phyloP scores from a whole-genome alignment of 2,113 vertebrate genomes.

The Heterotilapia buettikoferi region DNA sequence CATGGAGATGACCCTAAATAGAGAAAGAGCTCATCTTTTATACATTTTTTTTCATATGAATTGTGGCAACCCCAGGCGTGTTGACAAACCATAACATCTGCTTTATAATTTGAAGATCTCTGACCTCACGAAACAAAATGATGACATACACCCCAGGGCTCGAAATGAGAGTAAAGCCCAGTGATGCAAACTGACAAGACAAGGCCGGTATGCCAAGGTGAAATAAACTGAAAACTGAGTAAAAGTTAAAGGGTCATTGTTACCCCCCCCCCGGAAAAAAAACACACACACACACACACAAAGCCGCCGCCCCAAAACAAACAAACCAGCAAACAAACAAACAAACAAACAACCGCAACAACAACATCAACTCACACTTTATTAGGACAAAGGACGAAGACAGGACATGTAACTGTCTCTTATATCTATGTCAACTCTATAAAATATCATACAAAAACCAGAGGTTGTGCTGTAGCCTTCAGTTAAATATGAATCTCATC shows the following conservation, averaged over 20 bases:
- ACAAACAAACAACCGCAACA: too few species aligned
- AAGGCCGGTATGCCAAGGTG: neutral
- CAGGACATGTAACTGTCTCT: neutral
- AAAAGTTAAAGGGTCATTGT: neutral
- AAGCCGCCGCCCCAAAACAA: neutral
- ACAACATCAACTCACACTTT: neutral
- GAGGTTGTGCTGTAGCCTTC: neutral
- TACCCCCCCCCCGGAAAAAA: neutral
- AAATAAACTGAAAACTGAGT: neutral
- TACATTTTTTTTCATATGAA: neutral
- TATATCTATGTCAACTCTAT: neutral
- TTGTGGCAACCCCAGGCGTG: neutral
- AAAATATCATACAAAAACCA: neutral
- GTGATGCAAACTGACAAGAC: neutral
- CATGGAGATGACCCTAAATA: neutral
- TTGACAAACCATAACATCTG: constrained; percentile 18
- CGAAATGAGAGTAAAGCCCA: neutral
- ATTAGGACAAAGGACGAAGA: neutral
- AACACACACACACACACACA: too few species aligned
- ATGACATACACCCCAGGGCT: neutral
- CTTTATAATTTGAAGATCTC: neutral
- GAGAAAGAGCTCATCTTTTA: neutral
- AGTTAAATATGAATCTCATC: neutral
- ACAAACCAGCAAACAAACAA: neutral
- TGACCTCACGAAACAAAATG: neutral